Evolutionary conservation across 1,140 invertebrate genomes (phyloP).

Genomic region (Calycopis cecrops): DNA sequence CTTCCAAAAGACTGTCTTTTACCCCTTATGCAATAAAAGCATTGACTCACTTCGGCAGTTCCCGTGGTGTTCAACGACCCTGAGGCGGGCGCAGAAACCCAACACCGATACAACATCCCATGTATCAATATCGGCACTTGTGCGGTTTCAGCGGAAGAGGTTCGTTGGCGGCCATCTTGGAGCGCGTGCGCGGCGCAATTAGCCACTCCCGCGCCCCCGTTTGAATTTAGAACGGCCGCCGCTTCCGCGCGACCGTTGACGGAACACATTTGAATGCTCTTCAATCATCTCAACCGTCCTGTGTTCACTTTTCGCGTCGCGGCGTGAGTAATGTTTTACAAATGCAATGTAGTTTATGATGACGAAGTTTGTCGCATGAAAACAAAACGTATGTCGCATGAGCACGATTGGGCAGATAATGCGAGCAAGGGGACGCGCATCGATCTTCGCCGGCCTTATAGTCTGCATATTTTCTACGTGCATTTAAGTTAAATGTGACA

Average conservation of each 20-base stretch:
- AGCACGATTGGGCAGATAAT: too few relatives aligned
- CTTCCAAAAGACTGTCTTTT: too few relatives aligned
- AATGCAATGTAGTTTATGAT: too few relatives aligned
- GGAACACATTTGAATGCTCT: slow-evolving; percentile 3
- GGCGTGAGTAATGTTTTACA: too few relatives aligned
- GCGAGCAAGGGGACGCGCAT: too few relatives aligned
- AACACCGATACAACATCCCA: slow-evolving; percentile 10
- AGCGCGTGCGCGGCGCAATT: slow-evolving; percentile 30
- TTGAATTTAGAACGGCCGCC: slow-evolving; percentile 8
- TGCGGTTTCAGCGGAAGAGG: slow-evolving; percentile 20
- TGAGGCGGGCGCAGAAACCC: slow-evolving; percentile 1
- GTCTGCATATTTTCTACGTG: too few relatives aligned
- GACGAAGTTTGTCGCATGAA: too few relatives aligned
- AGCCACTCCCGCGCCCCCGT: slow-evolving; percentile 11
- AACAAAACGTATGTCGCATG: too few relatives aligned
- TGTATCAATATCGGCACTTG: slow-evolving; percentile 24
- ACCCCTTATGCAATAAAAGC: too few relatives aligned
- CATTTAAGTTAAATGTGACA: too few relatives aligned
- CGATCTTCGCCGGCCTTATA: too few relatives aligned
- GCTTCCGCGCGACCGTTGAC: not conserved
- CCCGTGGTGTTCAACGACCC: not conserved
- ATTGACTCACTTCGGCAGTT: too few relatives aligned
- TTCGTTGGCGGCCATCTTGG: slow-evolving; percentile 28
- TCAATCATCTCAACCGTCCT: not conserved
- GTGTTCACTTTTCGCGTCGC: not conserved